phyloP scores from a whole-genome alignment of 2,113 vertebrate species.

The Platycercus adscitus region DNA sequence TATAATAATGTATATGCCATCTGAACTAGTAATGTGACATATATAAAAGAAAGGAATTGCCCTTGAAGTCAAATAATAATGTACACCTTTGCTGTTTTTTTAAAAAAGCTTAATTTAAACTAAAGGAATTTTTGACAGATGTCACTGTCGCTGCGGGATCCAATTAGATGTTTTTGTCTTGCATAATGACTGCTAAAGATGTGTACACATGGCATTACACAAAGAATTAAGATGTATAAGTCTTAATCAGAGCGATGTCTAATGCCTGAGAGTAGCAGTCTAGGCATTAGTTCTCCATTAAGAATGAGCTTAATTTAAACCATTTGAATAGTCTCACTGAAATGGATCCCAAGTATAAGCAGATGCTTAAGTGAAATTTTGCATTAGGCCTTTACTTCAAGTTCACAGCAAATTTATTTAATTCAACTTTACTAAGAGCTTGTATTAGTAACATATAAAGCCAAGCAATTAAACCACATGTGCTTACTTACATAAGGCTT shows the following conservation, averaged over 20 bases:
- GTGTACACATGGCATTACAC: background rate
- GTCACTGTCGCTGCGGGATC: background rate
- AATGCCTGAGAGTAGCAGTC: background rate
- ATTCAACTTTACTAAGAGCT: background rate
- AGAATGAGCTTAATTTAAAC: background rate
- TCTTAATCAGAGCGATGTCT: background rate
- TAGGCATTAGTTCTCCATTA: background rate
- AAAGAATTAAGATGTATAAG: background rate
- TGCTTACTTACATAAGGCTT: background rate
- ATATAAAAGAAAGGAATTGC: background rate
- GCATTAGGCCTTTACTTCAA: background rate
- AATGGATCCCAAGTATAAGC: background rate
- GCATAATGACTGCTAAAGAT: background rate
- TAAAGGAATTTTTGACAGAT: background rate
- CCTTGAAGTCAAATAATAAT: background rate
- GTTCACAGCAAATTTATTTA: background rate
- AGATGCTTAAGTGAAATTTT: background rate
- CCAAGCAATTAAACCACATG: background rate
- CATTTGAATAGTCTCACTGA: background rate
- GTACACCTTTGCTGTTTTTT: background rate
- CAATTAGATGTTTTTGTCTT: background rate
- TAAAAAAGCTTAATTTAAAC: background rate
- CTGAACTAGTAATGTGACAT: background rate
- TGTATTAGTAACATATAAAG: background rate
- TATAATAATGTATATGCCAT: background rate